Evolutionary conservation across 1,140 invertebrate species (phyloP), one percentile per base, ranked within the genome.

Genomic region (Drosophila neocordata): DNA sequence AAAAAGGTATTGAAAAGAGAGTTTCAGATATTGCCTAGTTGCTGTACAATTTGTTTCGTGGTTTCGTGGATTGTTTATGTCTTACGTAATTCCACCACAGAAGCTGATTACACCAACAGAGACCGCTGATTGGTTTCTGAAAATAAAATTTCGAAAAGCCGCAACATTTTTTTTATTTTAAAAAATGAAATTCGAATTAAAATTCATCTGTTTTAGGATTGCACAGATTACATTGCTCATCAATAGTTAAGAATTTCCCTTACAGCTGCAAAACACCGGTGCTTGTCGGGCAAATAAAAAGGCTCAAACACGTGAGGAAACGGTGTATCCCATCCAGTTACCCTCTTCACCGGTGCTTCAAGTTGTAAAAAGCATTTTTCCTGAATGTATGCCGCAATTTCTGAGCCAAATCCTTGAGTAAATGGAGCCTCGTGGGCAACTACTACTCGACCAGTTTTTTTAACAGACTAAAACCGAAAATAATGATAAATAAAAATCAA

Each of bases 241-340:
- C 48, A 90, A 75, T 77, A 90, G 34, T 87, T 94, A 0, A 98
- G 88, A 5, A 97, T 89, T 73, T 96, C 94, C 71, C 95, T 94
- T 2, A 99, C 92, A 9, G 95, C 96, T 61, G 97, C 95, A 56
- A 98, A 94, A 90, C 97, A 98, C 57, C 97, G 93, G 96, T 97
- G 98, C 90, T 97, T 98, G 85, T 97, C 96, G 4, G 99, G 99
- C 64, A 99, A 91, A 92, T 99, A 99, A 92, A 99, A 98, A 0
- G 96, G 96, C 92, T 99, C 99, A 92, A 96, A 99, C 3, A 99
- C 94, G 92, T 98, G 97, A 6, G 99, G 97, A 93, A 99, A 99
- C 2, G 99, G 98, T 4, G 98, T 97, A 93, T 99, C 99, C 94
- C 97, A 98, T n/a, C 99, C 99, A 52, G 97, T 95, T 2, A 99